Evolutionary conservation across 2,888 invertebrate species (phyloP), one percentile per base, ranked within the genome.

Genomic region (Capitulum mitella): DNA sequence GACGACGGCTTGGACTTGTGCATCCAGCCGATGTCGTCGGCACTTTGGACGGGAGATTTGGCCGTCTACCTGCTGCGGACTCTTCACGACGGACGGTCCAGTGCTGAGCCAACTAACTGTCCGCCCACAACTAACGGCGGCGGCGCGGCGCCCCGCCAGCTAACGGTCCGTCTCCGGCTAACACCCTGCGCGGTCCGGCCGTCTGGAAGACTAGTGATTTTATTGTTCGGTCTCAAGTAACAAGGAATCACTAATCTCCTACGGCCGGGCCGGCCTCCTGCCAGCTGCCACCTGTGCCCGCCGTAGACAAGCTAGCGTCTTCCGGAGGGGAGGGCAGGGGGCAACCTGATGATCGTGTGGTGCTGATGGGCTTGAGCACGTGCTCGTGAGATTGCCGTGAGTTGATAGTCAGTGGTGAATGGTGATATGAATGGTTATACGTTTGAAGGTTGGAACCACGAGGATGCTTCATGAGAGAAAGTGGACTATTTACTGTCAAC

Each of bases 181-280:
- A 51, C 37, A 43, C 3, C 48, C 43, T 16, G 22, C 58, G 40
- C 58, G 40, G 77, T 40, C 77, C 61, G 37, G 43, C 78, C 64
- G 80, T 80, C 74, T 82, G 82, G 82, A 82, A 82, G 82, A 82
- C 82, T 82, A 82, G 82, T 82, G 82, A 82, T 82, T 82, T 82
- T 82, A 82, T 82, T 82, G 82, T 82, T 82, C 81, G 79, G 77
- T 80, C 70, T 79, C 78, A n/a, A 77, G 77, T 80, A 82, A 82
- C 82, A 82, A 82, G 79, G 80, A 81, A 81, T 82, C 82, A 79
- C 82, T 80, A 82, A 80, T 81, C 81, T 74, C 74, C 79, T 34
- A 75, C 46, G 43, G 75, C 75, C 40, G 74, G 74, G 40, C 22
- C 26, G 26, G 74, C 40, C 37, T 3, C 3, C n/a, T n/a, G n/a